phyloP scores from a whole-genome alignment of 2,113 vertebrate species.

The sheep (Ovis aries) region ARS-UI_Ramb_v3.0 NC_056054.1:160774001-160774500 shows the following conservation, averaged over 20 bases:
- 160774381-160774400: background rate
- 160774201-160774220: background rate
- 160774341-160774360: background rate
- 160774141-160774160: background rate
- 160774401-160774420: background rate
- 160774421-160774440: too few relatives aligned
- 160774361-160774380: background rate
- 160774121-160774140: background rate
- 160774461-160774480: background rate
- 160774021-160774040: background rate
- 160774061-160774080: background rate
- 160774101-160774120: background rate
- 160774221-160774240: background rate
- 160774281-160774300: background rate
- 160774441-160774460: background rate
- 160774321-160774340: background rate
- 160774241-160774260: background rate
- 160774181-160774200: background rate
- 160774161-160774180: background rate
- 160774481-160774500: background rate
- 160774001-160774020: background rate
- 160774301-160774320: background rate
- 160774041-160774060: background rate
- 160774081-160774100: background rate
- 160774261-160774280: background rate